A percentile compares a stretch with the other conserved stretches of the same genome.
Conservation (phyloP, 2,888 invertebrate species). For the Drosophila mulleri region DNA sequence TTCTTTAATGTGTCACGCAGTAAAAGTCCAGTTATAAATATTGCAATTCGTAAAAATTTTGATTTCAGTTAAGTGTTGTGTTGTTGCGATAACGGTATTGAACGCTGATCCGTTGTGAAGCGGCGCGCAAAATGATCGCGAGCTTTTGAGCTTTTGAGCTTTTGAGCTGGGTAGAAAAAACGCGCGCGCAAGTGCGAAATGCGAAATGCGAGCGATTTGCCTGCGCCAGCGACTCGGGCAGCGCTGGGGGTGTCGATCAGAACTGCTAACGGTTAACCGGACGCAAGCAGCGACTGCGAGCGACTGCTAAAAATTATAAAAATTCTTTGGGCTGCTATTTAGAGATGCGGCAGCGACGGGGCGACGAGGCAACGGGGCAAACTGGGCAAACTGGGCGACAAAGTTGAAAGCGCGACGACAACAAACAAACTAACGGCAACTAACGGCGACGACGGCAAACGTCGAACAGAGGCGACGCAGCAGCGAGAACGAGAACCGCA, state of each 20-base stretch:
- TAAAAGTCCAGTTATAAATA: constrained; percentile 30
- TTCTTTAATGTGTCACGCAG: constrained; percentile 13
- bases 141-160: constrained; percentile 17
- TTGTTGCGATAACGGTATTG: neutral
- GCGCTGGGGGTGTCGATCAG: constrained; percentile 11
- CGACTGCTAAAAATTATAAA: constrained; percentile 38
- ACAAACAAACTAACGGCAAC: constrained; percentile 51
- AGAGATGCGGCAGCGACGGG: constrained; percentile 33
- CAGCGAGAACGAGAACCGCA: constrained; percentile 81
- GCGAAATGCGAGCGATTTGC: constrained; percentile 44
- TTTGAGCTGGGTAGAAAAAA: constrained; percentile 18
- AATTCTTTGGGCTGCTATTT: constrained; percentile 26
- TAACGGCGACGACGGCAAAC: constrained; percentile 49
- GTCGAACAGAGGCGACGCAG: constrained; percentile 44
- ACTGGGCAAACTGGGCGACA: constrained; percentile 14
- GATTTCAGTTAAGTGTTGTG: constrained; percentile 5
- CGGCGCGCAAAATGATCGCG: constrained; percentile 39
- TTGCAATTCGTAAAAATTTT: constrained; percentile 1
- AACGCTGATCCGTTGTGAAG: neutral
- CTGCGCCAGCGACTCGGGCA: constrained; percentile 47
- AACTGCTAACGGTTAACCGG: constrained; percentile 23
- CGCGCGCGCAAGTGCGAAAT: constrained; percentile 74
- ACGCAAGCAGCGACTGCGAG: constrained; percentile 33
- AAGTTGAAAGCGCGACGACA: constrained; percentile 51
- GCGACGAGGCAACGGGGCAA: constrained; percentile 18